Base-by-base conservation (phyloP, 1,140 invertebrate genomes). In the Leptestheria dahalacensis region DNA sequence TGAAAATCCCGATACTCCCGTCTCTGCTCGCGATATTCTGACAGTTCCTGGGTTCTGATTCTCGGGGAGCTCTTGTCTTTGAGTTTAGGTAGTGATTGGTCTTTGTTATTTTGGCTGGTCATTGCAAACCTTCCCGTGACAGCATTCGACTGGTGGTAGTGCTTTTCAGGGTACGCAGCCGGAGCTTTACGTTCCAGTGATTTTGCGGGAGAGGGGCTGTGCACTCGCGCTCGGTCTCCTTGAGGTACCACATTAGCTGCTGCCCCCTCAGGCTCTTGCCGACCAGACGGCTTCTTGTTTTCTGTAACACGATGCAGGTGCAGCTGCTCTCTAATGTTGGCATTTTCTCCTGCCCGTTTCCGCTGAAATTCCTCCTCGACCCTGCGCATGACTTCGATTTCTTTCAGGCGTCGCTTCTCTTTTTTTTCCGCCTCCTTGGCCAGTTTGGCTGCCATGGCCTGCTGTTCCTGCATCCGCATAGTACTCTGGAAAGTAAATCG, bases 401-500 rank as follows among this genome's bases (percentile, higher is more conserved):
- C 86, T 50, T 78, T 78, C 49, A 82, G 73, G 52, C 85, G 72
- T 66, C 85, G 80, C 50, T 79, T 78, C 70, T 88, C 85, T 71
- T 85, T 86, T 20, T 79, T 75, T 66, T 88, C 85, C 0, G 82
- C 83, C 67, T 87, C 83, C 62, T 77, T 78, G 12, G 81, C 81
- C 60, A 88, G 72, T 68, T 82, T 83, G 63, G 88, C 85, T 1
- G 84, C 82, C 48, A 87, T 69, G 55, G 80, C 72, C 41, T 79
- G 78, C 64, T 85, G 75, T 70, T 89, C 86, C 29, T 86, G 78
- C 68, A 86, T 80, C 24, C 86, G 67, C 3, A 88, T 80, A 0
- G 86, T 88, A 60, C 83, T 86, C 70, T 89, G 85, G 69, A 88
- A 88, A 0, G 82, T 86, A 69, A 88, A 88, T 65, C 83, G 78